A percentile compares a stretch with the other conserved stretches of the same genome.
These are phyloP conservation scores for Panorpa germanica DNA, from an alignment of 2,888 invertebrate species.

Conservation along the genomic window DNA sequence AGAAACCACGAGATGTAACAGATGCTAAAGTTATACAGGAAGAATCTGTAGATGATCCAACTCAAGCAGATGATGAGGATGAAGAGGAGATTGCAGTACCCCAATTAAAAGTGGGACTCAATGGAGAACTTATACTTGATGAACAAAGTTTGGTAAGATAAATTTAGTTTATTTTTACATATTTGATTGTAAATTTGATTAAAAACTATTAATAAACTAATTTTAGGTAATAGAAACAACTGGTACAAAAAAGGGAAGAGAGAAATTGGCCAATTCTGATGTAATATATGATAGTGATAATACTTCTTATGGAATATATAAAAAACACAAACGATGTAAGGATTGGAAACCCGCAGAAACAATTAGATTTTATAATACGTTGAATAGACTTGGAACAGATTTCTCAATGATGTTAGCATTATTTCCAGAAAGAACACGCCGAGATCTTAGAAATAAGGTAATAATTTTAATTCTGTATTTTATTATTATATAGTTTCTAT, in stretches of 20 bases:
- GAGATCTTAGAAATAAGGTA: constrained; percentile 71
- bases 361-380: constrained; percentile 74
- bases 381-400: constrained; percentile 82
- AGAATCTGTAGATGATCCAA: too few species aligned
- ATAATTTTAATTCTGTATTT: constrained; percentile 1
- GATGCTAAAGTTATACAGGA: too few species aligned
- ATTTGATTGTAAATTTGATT: constrained; percentile 2
- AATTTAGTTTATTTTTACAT: constrained; percentile 6
- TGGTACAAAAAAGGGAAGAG: constrained; percentile 34
- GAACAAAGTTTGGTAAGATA: constrained; percentile 53
- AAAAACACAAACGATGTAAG: constrained; percentile 42
- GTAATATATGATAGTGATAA: constrained; percentile 44
- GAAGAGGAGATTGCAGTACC: constrained; percentile 39
- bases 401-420: constrained; percentile 74
- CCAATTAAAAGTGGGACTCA: constrained; percentile 68
- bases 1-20: too few species aligned
- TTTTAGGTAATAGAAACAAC: constrained; percentile 50
- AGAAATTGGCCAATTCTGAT: constrained; percentile 41
- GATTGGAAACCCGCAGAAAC: constrained; percentile 69
- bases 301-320: constrained; percentile 38
- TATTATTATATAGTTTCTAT: neutral
- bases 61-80: constrained; percentile 13
- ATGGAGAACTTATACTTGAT: constrained; percentile 70
- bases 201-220: constrained; percentile 10
- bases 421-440: constrained; percentile 59